phyloP scores from a whole-genome alignment of 2,888 invertebrate genomes.

The Acleris sparsana region DNA sequence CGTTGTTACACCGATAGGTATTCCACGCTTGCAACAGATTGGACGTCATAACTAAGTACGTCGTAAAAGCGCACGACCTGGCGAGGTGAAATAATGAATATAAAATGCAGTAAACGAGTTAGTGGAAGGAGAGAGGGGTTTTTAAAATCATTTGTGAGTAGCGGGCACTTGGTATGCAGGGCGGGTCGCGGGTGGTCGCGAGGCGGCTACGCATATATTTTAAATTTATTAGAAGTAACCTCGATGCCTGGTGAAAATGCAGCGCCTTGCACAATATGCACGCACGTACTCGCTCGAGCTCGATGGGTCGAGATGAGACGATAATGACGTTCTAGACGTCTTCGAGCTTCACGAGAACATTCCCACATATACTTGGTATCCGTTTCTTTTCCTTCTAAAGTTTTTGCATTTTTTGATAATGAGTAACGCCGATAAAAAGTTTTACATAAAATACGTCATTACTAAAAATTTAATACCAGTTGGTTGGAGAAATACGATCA shows the following conservation, averaged over 20 bases:
- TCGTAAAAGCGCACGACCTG: slow-evolving; percentile 52
- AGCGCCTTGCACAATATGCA: slow-evolving; percentile 56
- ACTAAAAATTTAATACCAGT: too few species aligned
- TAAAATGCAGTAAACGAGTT: slow-evolving; percentile 67
- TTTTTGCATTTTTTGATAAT: neutral
- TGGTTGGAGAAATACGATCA: too few species aligned
- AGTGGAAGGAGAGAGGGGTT: slow-evolving; percentile 47
- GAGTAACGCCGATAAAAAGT: too few species aligned
- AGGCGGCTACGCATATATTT: slow-evolving; percentile 67
- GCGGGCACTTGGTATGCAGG: slow-evolving; percentile 69
- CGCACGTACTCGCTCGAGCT: slow-evolving; percentile 40
- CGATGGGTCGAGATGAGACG: neutral
- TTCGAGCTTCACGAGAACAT: slow-evolving; percentile 5
- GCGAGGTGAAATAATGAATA: slow-evolving; percentile 61
- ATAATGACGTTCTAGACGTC: slow-evolving; percentile 18
- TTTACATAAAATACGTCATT: too few species aligned
- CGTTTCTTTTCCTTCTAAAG: neutral
- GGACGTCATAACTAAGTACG: slow-evolving; percentile 52
- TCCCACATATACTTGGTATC: slow-evolving; percentile 4
- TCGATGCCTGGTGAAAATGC: slow-evolving; percentile 68
- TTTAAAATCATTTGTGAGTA: slow-evolving; percentile 69
- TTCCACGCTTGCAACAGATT: slow-evolving; percentile 42
- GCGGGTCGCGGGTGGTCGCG: slow-evolving; percentile 38
- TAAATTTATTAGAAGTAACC: slow-evolving; percentile 73
- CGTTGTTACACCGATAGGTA: slow-evolving; percentile 23